These are phyloP conservation scores for Philopotamus ludificatus DNA, from an alignment of 1,140 invertebrate species.

Conservation along the genomic window DNA sequence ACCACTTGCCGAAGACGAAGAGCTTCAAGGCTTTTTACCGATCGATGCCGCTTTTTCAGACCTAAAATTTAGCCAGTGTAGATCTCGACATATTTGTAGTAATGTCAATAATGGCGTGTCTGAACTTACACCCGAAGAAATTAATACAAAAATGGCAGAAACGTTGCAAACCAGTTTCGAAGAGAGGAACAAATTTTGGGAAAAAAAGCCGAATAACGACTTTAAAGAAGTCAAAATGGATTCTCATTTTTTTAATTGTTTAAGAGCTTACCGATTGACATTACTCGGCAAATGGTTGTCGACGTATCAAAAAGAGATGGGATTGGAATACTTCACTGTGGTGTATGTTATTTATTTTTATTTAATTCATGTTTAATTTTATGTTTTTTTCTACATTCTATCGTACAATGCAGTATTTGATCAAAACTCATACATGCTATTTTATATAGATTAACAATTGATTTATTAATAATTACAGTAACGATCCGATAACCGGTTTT, in stretches of 20 bases:
- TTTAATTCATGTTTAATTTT: too few species aligned
- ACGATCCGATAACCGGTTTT: constrained; percentile 6
- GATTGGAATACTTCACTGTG: constrained; percentile 41
- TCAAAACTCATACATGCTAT: neutral
- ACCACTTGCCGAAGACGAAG: constrained; percentile 76
- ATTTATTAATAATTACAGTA: constrained; percentile 5
- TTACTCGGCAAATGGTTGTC: constrained; percentile 45
- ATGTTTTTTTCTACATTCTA: neutral
- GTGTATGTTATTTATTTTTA: constrained; percentile 14
- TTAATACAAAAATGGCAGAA: constrained; percentile 7
- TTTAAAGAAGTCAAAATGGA: constrained; percentile 30
- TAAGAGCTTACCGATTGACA: constrained; percentile 46
- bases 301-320: constrained; percentile 32
- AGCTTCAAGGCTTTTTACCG: constrained; percentile 77
- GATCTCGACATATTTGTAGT: neutral
- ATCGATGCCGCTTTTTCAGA: constrained; percentile 62
- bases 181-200: constrained; percentile 13
- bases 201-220: too few species aligned
- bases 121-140: neutral
- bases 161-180: constrained; percentile 5
- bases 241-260: constrained; percentile 32
- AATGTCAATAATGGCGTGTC: neutral
- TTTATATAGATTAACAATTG: neutral
- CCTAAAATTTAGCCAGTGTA: constrained; percentile 46
- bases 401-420: neutral